phyloP scores from a whole-genome alignment of 1,140 invertebrate species.

The Heliconius hewitsoni region DNA sequence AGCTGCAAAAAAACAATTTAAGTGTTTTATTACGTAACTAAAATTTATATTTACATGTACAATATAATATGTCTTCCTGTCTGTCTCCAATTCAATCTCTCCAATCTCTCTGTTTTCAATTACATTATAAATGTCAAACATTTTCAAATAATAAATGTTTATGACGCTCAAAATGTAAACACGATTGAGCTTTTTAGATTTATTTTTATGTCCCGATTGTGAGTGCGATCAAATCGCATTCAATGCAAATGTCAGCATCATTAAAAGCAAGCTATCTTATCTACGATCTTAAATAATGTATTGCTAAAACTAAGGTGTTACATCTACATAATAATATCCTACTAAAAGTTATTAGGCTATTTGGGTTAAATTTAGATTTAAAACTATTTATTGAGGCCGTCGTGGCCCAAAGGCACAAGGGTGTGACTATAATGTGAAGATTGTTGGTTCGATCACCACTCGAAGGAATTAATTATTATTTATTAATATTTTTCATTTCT shows the following conservation, averaged over 20 bases:
- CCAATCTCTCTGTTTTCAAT: neutral
- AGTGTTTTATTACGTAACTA: no score
- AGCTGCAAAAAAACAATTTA: no score
- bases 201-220: slow-evolving; percentile 9
- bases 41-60: no score
- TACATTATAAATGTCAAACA: neutral
- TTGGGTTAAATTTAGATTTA: neutral
- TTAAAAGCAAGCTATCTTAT: slow-evolving; percentile 36
- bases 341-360: slow-evolving; percentile 5
- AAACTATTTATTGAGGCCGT: neutral
- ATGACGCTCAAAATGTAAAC: neutral
- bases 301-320: slow-evolving; percentile 27
- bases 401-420: no score
- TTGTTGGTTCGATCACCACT: no score
- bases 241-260: slow-evolving; percentile 37
- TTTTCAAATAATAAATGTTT: slow-evolving; percentile 9
- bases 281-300: slow-evolving; percentile 34
- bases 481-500: no score
- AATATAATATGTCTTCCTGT: no score
- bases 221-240: slow-evolving; percentile 30
- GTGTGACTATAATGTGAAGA: no score
- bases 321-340: slow-evolving; percentile 10
- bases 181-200: neutral
- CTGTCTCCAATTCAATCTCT: no score
- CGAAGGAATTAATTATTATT: no score